phyloP scores from a whole-genome alignment of 2,888 invertebrate species.

The Drosophila recens region DNA sequence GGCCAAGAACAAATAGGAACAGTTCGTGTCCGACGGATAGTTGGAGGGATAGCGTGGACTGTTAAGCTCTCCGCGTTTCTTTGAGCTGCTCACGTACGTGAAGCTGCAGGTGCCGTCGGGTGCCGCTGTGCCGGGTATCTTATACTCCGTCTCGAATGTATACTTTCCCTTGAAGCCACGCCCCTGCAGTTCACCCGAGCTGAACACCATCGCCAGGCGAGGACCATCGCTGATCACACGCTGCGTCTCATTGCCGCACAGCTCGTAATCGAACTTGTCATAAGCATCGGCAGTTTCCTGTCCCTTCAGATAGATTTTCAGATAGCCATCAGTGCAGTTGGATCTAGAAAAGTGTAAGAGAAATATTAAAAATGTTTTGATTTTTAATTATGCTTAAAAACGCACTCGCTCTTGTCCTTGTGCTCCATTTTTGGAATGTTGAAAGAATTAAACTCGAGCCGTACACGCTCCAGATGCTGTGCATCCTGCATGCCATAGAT shows the following conservation, averaged over 20 bases:
- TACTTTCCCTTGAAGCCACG: conserved; percentile 92
- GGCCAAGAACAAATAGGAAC: conserved; percentile 95
- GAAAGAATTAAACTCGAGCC: conserved; percentile 94
- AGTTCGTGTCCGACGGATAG: conserved; percentile 97
- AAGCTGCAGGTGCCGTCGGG: conserved; percentile 96
- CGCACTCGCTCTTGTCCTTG: conserved; percentile 92
- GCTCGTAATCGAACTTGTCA: conserved; percentile 96
- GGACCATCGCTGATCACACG: conserved; percentile 96
- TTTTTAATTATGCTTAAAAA: conserved; percentile 58
- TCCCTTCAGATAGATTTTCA: conserved; percentile 95
- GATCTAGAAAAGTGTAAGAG: conserved; percentile 61
- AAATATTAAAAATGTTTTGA: not conserved
- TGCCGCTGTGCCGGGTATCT: conserved; percentile 96
- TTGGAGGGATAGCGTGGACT: conserved; percentile 98
- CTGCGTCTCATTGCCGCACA: conserved; percentile 95
- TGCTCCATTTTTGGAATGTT: conserved; percentile 92
- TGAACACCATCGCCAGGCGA: conserved; percentile 96
- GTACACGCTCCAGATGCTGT: conserved; percentile 97
- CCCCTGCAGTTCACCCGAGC: conserved; percentile 95
- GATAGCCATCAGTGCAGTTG: conserved; percentile 95
- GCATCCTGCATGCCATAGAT: conserved; percentile 99
- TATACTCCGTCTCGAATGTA: conserved; percentile 91
- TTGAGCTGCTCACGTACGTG: conserved; percentile 94
- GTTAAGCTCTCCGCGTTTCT: conserved; percentile 96
- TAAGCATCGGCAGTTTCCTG: conserved; percentile 96